A percentile compares a stretch with the other conserved stretches of the same genome.
These are phyloP conservation scores for Temnopleurus reevesii DNA, from an alignment of 53 echinoderm and acorn worm species.

Conservation along the genomic window DNA sequence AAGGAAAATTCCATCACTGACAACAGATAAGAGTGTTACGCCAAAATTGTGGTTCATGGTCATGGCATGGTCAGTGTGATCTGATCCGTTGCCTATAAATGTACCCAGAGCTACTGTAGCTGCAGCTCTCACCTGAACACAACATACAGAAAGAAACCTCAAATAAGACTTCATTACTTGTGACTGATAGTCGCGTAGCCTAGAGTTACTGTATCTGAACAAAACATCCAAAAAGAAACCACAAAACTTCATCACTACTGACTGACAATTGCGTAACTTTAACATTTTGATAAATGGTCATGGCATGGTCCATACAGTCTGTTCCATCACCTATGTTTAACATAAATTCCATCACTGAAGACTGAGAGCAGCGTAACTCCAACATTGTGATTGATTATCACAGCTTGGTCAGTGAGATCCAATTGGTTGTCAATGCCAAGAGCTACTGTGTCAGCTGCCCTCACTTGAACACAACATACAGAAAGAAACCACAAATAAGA, in stretches of 20 bases:
- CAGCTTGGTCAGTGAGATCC: constrained; percentile 89
- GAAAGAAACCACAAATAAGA: not conserved
- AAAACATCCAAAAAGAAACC: too few species aligned
- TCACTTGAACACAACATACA: constrained; percentile 56
- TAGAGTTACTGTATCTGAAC: too few species aligned
- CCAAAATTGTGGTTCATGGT: constrained; percentile 96
- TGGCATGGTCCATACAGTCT: too few species aligned
- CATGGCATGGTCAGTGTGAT: constrained; percentile 89
- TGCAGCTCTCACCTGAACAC: constrained; percentile 85
- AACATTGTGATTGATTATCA: constrained; percentile 92
- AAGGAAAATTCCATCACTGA: constrained; percentile 83
- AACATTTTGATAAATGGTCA: not conserved
- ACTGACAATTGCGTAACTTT: not conserved
- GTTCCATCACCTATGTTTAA: too few species aligned
- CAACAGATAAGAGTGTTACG: constrained; percentile 78
- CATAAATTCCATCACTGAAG: constrained; percentile 73
- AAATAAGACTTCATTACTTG: not conserved
- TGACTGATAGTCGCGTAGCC: not conserved
- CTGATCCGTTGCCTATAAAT: constrained; percentile 88
- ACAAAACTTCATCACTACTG: too few species aligned
- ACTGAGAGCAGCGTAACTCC: constrained; percentile 85
- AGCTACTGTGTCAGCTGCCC: constrained; percentile 89
- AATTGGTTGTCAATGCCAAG: constrained; percentile 86
- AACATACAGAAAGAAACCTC: not conserved
- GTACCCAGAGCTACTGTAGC: constrained; percentile 92